Percentiles rank a stretch among this genome's conserved stretches.
Evolutionary conservation across 1,140 invertebrate genomes (phyloP).

Genomic region (Zelostemma sp.): DNA sequence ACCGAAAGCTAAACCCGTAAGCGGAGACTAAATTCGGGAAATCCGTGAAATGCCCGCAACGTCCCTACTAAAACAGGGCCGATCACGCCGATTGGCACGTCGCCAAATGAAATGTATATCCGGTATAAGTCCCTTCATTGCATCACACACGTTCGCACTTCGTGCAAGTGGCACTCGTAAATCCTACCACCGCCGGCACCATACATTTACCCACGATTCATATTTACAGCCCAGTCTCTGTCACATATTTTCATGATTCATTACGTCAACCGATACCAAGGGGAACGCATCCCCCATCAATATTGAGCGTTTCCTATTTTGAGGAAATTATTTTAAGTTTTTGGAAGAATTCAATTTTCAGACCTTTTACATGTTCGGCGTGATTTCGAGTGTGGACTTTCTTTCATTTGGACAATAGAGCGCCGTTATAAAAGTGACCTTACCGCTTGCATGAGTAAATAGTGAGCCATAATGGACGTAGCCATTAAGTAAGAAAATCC

Average conservation of each 20-base stretch:
- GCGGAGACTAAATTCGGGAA: conserved; percentile 59
- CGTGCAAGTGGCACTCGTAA: neutral
- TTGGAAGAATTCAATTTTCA: too few species aligned
- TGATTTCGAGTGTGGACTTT: too few species aligned
- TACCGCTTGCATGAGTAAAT: conserved; percentile 14
- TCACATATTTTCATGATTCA: too few species aligned
- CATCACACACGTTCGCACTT: conserved; percentile 14
- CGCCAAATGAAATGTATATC: conserved; percentile 68
- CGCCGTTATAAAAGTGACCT: too few species aligned
- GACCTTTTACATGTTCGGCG: too few species aligned
- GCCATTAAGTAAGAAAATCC: conserved; percentile 32
- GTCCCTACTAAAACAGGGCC: conserved; percentile 40
- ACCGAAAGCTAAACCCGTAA: conserved; percentile 62
- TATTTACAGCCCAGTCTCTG: too few species aligned
- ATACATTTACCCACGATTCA: too few species aligned
- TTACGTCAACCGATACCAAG: too few species aligned
- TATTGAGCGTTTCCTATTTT: too few species aligned
- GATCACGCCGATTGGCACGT: conserved; percentile 64
- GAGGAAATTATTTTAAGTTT: too few species aligned
- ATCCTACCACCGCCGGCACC: neutral
- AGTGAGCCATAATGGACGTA: conserved; percentile 11
- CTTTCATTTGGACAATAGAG: too few species aligned
- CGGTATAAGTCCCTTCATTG: conserved; percentile 56
- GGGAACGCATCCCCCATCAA: too few species aligned
- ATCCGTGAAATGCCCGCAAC: conserved; percentile 60